Percentiles rank a stretch among this genome's conserved stretches.
These are phyloP conservation scores for Syngnathus floridae DNA, from an alignment of 2,113 vertebrate species.

Conservation along the genomic window DNA sequence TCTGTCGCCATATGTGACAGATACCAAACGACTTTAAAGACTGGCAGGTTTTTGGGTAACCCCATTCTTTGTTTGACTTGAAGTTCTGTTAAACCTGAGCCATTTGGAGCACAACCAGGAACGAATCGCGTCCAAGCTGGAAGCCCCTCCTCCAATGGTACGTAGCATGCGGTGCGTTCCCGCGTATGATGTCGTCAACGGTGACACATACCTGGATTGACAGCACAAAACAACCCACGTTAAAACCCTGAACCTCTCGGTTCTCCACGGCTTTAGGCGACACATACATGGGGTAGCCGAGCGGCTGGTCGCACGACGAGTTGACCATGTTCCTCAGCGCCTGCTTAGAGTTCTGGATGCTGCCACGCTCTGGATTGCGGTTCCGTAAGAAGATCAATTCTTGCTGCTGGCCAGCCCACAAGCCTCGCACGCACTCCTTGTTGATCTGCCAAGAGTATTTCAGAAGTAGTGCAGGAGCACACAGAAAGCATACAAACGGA, in stretches of 20 bases:
- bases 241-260: background rate
- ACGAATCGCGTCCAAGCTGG: constrained; percentile 81
- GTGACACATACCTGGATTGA: constrained; percentile 79
- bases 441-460: constrained; percentile 76
- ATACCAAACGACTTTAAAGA: constrained; percentile 7
- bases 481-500: background rate
- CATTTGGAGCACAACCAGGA: constrained; percentile 88
- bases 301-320: constrained; percentile 95
- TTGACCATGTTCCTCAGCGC: constrained; percentile 94
- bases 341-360: constrained; percentile 98
- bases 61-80: too few relatives aligned
- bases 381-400: constrained; percentile 94
- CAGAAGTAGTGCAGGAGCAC: background rate
- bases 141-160: constrained; percentile 81
- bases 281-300: constrained; percentile 96
- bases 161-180: constrained; percentile 85
- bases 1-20: constrained; percentile 60
- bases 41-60: background rate
- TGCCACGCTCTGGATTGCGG: constrained; percentile 91
- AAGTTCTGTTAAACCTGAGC: constrained; percentile 76
- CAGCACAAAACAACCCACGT: background rate
- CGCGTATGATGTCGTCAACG: constrained; percentile 89
- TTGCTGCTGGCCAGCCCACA: constrained; percentile 97
- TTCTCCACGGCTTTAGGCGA: constrained; percentile 9
- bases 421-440: constrained; percentile 90